Evolutionary conservation across 2,113 vertebrate genomes (phyloP), one percentile per base, ranked within the genome.

Genomic region (Oxyruncus cristatus): DNA sequence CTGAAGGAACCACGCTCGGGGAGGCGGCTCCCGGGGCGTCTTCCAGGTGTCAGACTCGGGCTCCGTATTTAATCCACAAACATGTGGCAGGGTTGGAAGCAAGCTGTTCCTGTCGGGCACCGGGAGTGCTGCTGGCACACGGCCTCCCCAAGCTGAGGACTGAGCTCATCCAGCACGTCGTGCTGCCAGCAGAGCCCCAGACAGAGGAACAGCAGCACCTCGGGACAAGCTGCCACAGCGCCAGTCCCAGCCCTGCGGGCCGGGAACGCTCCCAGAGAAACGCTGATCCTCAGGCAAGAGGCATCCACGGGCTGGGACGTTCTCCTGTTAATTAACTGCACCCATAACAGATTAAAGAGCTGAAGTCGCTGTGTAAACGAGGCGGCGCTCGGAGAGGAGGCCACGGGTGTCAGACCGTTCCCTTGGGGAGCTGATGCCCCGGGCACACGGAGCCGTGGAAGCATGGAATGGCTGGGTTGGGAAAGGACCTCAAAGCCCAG

Each of bases 41-140:
- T 42, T 12, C 42, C 72, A 49, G 83, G 73, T 77, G 83, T 59
- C 3, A 79, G 91, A 66, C 62, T 77, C 56, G 2, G 55, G 87
- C 88, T 26, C 87, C 52, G 1, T 84, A n/a, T 88, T 85, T 39
- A 75, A 76, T 11, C 79, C 79, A 84, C 88, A 85, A n/a, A 56
- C 46, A 52, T 10, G 65, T 19, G 82, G 83, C 77, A 50, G 83
- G 61, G 8, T 20, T 30, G 5, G 16, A 46, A 49, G 82, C 88
- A 80, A 85, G 88, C 91, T 91, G 94, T 61, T 58, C 4, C 88
- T 84, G 88, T 62, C 88, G 80, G 79, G 58, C 84, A 23, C 37
- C 9, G 86, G 50, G 80, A 82, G 8, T 21, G 32, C 73, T 84
- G 82, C 79, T 85, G 88, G 94, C 94, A 93, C 5, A 6, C 52